These are phyloP conservation scores for Myotis yumanensis DNA, from an alignment of 2,113 vertebrate species.

Conservation along the genomic window DNA sequence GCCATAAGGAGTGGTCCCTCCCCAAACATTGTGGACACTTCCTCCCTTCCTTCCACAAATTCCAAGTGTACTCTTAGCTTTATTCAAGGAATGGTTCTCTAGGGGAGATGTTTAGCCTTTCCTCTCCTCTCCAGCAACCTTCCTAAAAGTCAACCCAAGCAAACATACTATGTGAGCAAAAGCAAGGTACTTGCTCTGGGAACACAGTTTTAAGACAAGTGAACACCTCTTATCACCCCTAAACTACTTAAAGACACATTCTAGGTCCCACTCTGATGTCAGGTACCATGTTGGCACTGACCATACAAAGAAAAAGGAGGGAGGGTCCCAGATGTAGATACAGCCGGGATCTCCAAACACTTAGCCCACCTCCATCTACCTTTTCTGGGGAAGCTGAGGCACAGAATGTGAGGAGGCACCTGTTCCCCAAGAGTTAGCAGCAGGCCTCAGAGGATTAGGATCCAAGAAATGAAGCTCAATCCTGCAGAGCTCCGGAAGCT, in stretches of 20 bases:
- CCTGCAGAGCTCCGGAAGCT: neutral
- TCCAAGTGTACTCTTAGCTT: neutral
- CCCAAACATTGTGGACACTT: neutral
- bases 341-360: neutral
- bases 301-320: neutral
- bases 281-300: neutral
- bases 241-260: slow-evolving; percentile 1
- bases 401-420: neutral
- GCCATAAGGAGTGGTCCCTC: neutral
- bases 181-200: neutral
- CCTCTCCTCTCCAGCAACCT: neutral
- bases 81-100: neutral
- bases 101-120: neutral
- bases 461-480: neutral
- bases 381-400: slow-evolving; percentile 16
- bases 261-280: neutral
- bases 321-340: neutral
- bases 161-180: neutral
- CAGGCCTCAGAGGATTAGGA: neutral
- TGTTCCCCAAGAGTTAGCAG: neutral
- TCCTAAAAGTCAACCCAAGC: slow-evolving; percentile 18
- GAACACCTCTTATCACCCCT: neutral
- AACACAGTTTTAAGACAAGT: slow-evolving; percentile 3
- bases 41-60: neutral
- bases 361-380: neutral